Conservation (phyloP, 2,113 vertebrate species). For the Lamprologus speciosus region DNA sequence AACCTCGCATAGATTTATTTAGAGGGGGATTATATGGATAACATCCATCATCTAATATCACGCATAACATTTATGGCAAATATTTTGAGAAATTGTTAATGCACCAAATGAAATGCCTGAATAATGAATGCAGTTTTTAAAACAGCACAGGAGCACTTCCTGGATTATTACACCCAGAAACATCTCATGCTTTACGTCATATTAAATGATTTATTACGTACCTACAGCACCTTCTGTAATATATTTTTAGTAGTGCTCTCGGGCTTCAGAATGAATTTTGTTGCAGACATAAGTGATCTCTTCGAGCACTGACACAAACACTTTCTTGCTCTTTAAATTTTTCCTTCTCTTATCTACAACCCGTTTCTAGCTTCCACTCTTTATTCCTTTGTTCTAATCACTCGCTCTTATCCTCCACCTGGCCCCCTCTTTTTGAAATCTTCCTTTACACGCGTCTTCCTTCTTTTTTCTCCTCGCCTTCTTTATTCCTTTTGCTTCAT, state of each 20-base stretch:
- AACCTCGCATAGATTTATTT: background rate
- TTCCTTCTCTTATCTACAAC: background rate
- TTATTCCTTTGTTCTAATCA: background rate
- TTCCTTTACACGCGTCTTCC: background rate
- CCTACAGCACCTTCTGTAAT: background rate
- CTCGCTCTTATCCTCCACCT: constrained; percentile 6
- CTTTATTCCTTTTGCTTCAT: background rate
- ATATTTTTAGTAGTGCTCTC: background rate
- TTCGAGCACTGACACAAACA: background rate
- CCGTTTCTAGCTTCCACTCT: background rate
- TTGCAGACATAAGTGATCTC: background rate
- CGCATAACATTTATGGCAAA: background rate
- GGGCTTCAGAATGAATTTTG: background rate
- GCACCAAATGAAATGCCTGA: background rate
- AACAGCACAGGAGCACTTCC: background rate
- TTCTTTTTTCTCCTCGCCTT: background rate
- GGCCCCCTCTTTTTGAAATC: background rate
- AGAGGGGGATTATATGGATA: background rate
- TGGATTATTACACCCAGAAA: background rate
- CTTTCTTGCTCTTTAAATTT: background rate
- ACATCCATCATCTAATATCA: background rate
- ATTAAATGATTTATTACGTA: background rate
- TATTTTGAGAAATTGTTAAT: background rate
- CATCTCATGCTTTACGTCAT: background rate
- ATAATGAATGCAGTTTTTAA: background rate